Conservation (phyloP, 2,113 vertebrate genomes). For the Macrotus californicus region DNA sequence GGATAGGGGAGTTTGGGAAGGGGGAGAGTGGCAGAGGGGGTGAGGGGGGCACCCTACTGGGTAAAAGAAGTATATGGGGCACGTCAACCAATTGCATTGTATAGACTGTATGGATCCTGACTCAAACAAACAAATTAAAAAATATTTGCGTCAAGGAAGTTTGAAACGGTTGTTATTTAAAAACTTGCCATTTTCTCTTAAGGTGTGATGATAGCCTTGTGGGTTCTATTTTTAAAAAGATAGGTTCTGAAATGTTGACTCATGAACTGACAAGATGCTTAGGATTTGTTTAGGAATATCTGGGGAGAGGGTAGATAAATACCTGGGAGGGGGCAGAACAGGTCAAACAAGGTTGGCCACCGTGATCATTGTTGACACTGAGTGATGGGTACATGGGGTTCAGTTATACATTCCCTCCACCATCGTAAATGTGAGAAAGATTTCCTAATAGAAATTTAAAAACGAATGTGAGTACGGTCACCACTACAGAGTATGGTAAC, state of each 20-base stretch:
- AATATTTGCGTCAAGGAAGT: background rate
- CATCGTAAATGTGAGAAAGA: background rate
- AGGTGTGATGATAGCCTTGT: background rate
- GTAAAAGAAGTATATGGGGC: background rate
- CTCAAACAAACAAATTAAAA: background rate
- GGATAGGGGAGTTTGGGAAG: too few species aligned
- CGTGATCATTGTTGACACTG: background rate
- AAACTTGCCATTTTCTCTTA: background rate
- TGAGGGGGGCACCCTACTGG: background rate
- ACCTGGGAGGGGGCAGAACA: background rate
- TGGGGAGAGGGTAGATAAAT: background rate
- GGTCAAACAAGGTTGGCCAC: background rate
- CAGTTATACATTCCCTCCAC: background rate
- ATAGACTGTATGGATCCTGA: background rate
- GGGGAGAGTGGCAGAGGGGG: accelerated
- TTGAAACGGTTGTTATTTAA: background rate
- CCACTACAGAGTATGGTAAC: background rate
- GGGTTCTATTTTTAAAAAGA: background rate
- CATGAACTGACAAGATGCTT: background rate
- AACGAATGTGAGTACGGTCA: background rate
- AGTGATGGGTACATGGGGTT: background rate
- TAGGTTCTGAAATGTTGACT: background rate
- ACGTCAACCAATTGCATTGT: background rate
- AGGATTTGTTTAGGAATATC: slow-evolving; percentile 4
- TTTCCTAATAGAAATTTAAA: background rate